Percentiles rank a stretch among this genome's conserved stretches.
These are phyloP conservation scores for Silvanus unidentatus DNA, from an alignment of 2,888 invertebrate species.

Conservation along the genomic window DNA sequence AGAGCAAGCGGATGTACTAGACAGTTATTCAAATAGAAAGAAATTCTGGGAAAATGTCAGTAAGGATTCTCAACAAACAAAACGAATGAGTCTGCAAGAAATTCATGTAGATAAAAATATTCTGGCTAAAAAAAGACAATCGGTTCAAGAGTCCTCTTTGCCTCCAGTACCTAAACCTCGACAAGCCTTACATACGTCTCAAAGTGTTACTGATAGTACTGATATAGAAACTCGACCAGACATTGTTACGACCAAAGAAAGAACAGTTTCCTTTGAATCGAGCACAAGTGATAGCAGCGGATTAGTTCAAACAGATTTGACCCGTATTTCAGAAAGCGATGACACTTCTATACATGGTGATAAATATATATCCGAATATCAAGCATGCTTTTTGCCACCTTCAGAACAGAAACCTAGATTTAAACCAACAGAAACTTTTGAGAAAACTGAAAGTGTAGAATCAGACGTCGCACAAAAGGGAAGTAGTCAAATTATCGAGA, in stretches of 20 bases:
- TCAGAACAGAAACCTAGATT: constrained; percentile 21
- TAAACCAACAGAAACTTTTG: not conserved
- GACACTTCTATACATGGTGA: constrained; percentile 17
- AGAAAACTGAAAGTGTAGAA: constrained; percentile 42
- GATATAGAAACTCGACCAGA: not conserved
- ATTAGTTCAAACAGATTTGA: constrained; percentile 19
- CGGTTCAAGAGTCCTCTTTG: constrained; percentile 38
- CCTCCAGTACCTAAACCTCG: constrained; percentile 48
- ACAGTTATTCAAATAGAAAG: constrained; percentile 48
- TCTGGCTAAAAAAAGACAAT: constrained; percentile 33
- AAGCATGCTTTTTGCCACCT: constrained; percentile 40
- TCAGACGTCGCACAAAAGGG: constrained; percentile 37
- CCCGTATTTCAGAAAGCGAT: constrained; percentile 21
- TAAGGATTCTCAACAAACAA: constrained; percentile 33
- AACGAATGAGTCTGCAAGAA: constrained; percentile 38
- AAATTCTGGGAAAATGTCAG: constrained; percentile 50
- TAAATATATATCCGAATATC: constrained; percentile 39
- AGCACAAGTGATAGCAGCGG: constrained; percentile 22
- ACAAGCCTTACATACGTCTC: constrained; percentile 30
- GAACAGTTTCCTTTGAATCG: constrained; percentile 25
- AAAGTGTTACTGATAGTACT: constrained; percentile 24
- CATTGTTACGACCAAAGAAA: constrained; percentile 18
- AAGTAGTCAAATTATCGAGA: constrained; percentile 36
- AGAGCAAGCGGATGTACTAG: constrained; percentile 31
- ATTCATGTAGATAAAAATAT: constrained; percentile 28